Base-by-base conservation (phyloP, 2,888 invertebrate genomes). In the Leptinotarsa tumamoca region DNA sequence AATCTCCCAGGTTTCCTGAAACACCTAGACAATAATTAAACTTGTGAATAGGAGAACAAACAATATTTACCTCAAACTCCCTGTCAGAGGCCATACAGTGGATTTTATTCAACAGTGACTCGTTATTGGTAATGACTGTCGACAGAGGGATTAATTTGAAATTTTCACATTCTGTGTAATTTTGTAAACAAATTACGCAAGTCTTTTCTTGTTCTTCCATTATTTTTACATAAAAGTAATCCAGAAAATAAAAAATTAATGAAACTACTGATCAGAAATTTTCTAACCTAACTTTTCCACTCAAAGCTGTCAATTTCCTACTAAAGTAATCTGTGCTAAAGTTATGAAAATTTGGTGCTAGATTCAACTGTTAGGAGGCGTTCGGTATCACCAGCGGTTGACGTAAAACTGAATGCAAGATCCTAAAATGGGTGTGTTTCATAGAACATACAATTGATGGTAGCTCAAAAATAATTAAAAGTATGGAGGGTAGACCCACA, bases 1-100 rank as follows among this genome's bases (percentile, higher is more conserved):
- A 23, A 80, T 70, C 27, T 79, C 74, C 23, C 78, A 78, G 23
- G 72, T 72, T 14, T 80, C 78, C 50, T 75, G 73, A 54, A 78
- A 72, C 23, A 74, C 74, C 80, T 80, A 27, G 14, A 13, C 4
- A 23, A 14, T 14, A 27, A 58, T 23, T 58, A 4, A 58, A 15
- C 15, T 4, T 15, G 58, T 58, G 58, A 27, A 58, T 14, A 58
- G 15, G 3, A 15, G 21, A 58, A 23, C 14, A 23, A 27, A 14
- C 21, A 23, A 10, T 10, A 18, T 58, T 18, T 58, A 58, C 58
- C 58, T 58, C 21, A 21, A 61, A 75, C 68, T 69, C 72, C 66
- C 21, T 54, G 51, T 61, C 56, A 68, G 58, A 67, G 71, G 66
- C 23, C 7, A 75, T 50, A 21, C 72, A 71, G 56, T 75, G 72